Evolutionary conservation across 2,113 vertebrate species (phyloP).

Genomic region (Aptenodytes patagonicus): DNA sequence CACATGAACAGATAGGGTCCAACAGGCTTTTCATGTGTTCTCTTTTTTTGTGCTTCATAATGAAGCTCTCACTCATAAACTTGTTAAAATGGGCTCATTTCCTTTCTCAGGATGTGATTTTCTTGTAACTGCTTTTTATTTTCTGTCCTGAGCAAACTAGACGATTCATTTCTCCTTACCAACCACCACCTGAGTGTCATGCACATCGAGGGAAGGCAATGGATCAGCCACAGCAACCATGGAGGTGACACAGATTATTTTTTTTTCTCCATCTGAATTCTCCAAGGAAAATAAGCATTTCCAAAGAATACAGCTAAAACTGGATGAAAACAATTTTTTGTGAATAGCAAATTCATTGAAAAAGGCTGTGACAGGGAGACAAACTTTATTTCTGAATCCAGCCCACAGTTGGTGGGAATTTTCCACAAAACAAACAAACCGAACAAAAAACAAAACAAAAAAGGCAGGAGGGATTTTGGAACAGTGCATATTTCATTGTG

Average conservation of each 20-base stretch:
- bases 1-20: background rate
- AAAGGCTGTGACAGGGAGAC: background rate
- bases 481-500: constrained; percentile 35
- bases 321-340: background rate
- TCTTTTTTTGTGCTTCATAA: background rate
- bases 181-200: background rate
- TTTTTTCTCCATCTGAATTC: background rate
- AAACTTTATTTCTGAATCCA: constrained; percentile 15
- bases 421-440: constrained; percentile 33
- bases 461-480: constrained; percentile 25
- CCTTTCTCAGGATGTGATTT: constrained; percentile 6
- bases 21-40: background rate
- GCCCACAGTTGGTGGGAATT: background rate
- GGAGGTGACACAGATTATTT: background rate
- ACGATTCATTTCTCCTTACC: background rate
- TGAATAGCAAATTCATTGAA: constrained; percentile 54
- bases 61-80: background rate
- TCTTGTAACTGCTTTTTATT: background rate
- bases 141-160: background rate
- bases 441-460: constrained; percentile 36
- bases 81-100: background rate
- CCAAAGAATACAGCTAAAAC: background rate
- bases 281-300: background rate
- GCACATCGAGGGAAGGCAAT: background rate
- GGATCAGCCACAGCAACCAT: background rate